These are phyloP conservation scores for Empidonax traillii DNA, from an alignment of 2,113 vertebrate genomes.

Conservation along the genomic window DNA sequence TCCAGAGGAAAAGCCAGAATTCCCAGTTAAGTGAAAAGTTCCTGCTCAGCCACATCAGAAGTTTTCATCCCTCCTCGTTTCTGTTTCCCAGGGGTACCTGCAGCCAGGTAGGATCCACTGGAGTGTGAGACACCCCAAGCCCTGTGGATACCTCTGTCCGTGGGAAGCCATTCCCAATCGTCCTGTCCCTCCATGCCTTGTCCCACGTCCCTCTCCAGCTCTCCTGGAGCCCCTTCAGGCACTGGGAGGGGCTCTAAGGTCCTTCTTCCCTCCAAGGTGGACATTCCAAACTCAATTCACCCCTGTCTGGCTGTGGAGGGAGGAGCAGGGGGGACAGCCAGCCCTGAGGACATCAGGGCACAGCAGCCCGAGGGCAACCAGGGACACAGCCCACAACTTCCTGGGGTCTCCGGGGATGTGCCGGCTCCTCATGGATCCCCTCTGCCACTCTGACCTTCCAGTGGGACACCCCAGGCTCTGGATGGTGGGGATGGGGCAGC, in stretches of 20 bases:
- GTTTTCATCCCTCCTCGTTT: neutral
- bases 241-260: rapidly evolving
- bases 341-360: neutral
- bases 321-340: neutral
- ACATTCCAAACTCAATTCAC: neutral
- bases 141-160: neutral
- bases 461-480: neutral
- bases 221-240: neutral
- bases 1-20: neutral
- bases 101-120: rapidly evolving
- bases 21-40: rapidly evolving
- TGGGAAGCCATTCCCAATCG: neutral
- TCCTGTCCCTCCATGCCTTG: neutral
- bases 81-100: neutral
- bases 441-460: rapidly evolving
- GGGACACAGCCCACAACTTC: neutral
- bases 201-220: neutral
- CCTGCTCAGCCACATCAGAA: neutral
- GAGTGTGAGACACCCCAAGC: neutral
- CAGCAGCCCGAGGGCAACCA: rapidly evolving
- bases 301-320: neutral
- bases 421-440: neutral
- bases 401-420: neutral
- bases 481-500: neutral
- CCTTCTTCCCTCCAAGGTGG: rapidly evolving